These are phyloP conservation scores for Motacilla tschutschensis DNA, from an alignment of 2,113 vertebrate genomes.

Conservation along the genomic window DNA sequence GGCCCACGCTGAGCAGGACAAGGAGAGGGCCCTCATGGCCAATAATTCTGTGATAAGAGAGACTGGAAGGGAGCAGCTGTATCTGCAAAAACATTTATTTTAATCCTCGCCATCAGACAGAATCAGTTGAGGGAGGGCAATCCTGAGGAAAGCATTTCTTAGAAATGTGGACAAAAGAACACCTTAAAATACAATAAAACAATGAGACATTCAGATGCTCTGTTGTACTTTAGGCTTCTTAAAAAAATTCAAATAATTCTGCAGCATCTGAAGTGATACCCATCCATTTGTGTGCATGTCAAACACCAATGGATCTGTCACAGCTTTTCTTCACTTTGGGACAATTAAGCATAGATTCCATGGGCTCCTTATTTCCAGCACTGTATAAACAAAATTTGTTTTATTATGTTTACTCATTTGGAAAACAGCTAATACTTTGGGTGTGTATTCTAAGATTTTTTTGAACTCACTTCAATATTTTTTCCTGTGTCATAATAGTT, in stretches of 20 bases:
- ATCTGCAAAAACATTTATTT: slow-evolving; percentile 18
- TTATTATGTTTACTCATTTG: slow-evolving; percentile 37
- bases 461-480: slow-evolving; percentile 5
- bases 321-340: background rate
- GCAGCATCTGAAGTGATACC: background rate
- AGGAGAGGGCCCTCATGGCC: background rate
- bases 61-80: background rate
- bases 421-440: slow-evolving; percentile 11
- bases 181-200: background rate
- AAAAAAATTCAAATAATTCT: background rate
- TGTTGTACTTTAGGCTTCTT: background rate
- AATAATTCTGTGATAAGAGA: slow-evolving; percentile 36
- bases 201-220: background rate
- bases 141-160: background rate
- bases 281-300: background rate
- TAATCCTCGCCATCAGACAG: accelerated
- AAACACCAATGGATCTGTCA: background rate
- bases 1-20: background rate
- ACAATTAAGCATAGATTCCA: background rate
- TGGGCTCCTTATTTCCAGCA: background rate
- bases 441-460: slow-evolving; percentile 4
- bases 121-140: background rate
- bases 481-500: slow-evolving; percentile 31
- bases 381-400: background rate
- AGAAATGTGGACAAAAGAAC: background rate